Evolutionary conservation across 2,113 vertebrate genomes (phyloP).

Genomic region (Stomatorhinus ivindoensis): DNA sequence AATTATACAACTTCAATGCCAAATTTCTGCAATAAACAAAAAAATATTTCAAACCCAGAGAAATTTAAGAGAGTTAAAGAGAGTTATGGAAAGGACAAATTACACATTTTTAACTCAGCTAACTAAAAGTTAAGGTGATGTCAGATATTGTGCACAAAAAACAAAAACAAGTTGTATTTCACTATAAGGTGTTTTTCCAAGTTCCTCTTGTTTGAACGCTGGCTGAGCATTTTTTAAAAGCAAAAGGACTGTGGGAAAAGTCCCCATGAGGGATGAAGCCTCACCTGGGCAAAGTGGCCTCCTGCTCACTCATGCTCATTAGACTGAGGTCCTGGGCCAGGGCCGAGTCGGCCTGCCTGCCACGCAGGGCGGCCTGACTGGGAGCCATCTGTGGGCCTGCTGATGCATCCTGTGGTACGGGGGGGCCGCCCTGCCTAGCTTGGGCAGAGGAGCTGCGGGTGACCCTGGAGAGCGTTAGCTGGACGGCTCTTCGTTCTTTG

Average conservation of each 20-base stretch:
- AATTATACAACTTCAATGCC: not conserved
- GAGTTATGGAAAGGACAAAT: not conserved
- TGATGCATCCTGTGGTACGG: conserved; percentile 24
- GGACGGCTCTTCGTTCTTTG: conserved; percentile 37
- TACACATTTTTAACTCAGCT: too few relatives aligned
- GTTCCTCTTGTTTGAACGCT: not conserved
- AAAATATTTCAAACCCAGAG: not conserved
- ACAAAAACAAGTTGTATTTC: not conserved
- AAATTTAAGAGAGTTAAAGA: too few relatives aligned
- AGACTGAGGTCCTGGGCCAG: conserved; percentile 53
- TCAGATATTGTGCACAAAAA: not conserved
- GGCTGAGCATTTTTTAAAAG: not conserved
- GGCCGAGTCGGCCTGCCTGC: conserved; percentile 40
- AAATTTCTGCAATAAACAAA: not conserved
- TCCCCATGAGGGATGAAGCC: not conserved
- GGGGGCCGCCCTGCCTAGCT: conserved; percentile 13
- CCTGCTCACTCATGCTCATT: conserved; percentile 51
- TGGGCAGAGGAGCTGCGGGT: conserved; percentile 50
- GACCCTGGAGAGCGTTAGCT: conserved; percentile 35
- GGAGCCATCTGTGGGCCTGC: conserved; percentile 25
- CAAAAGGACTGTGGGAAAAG: not conserved
- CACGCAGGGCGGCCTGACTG: conserved; percentile 25
- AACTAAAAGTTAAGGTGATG: not conserved
- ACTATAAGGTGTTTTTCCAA: not conserved
- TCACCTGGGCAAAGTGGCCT: conserved; percentile 38